phyloP scores from a whole-genome alignment of 2,888 invertebrate species.

The Hesperia comma region DNA sequence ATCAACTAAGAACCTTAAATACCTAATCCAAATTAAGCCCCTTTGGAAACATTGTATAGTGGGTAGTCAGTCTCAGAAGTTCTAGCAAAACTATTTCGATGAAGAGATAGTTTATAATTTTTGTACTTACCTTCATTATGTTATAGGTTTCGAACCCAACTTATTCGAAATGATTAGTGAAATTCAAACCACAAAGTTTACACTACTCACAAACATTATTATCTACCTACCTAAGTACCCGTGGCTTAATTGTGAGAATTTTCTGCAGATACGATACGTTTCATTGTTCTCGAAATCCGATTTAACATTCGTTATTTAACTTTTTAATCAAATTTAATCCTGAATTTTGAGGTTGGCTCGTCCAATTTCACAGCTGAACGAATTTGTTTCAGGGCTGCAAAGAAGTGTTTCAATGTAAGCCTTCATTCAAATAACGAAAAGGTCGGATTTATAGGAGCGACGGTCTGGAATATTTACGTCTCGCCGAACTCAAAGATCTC shows the following conservation, averaged over 20 bases:
- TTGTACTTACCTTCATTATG: too few species aligned
- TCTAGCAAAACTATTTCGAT: too few species aligned
- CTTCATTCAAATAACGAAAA: slow-evolving; percentile 71
- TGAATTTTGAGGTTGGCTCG: slow-evolving; percentile 73
- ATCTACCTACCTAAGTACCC: neutral
- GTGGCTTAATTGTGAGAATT: slow-evolving; percentile 35
- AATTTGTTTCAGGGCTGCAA: slow-evolving; percentile 73
- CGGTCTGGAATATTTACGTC: slow-evolving; percentile 64
- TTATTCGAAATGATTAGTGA: neutral
- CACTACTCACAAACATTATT: slow-evolving; percentile 1
- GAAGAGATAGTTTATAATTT: too few species aligned
- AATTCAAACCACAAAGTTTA: neutral
- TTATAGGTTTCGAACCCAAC: neutral
- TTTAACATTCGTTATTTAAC: slow-evolving; percentile 72
- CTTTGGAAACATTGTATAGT: too few species aligned
- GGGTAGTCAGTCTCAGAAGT: too few species aligned
- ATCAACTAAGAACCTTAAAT: too few species aligned
- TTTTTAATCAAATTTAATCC: slow-evolving; percentile 76
- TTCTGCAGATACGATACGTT: slow-evolving; percentile 44
- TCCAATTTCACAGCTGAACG: slow-evolving; percentile 75
- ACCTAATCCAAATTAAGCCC: too few species aligned
- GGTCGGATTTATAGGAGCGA: slow-evolving; percentile 65
- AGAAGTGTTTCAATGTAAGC: slow-evolving; percentile 76
- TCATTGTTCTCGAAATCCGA: slow-evolving; percentile 59
- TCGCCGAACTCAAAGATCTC: slow-evolving; percentile 62